Percentiles rank a stretch among this genome's conserved stretches.
Evolutionary conservation across 2,113 vertebrate genomes (phyloP).

Genomic region (Sceloporus tristichus): DNA sequence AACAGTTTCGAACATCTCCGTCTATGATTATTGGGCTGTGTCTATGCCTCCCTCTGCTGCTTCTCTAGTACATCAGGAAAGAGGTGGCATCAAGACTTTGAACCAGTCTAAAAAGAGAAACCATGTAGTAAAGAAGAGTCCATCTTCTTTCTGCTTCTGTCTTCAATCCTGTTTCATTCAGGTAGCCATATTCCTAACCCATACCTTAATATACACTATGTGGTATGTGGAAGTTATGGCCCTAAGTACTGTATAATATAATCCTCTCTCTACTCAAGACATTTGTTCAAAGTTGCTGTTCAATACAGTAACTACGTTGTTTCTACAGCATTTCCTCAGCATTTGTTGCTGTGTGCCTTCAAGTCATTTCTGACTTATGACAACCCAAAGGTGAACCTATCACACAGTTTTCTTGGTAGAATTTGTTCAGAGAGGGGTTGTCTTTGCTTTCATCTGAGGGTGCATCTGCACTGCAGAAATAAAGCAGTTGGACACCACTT

Average conservation of each 20-base stretch:
- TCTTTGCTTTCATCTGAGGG: no score
- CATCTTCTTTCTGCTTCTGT: neutral
- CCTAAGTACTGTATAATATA: neutral
- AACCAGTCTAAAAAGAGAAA: neutral
- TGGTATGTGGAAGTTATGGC: neutral
- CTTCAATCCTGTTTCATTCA: neutral
- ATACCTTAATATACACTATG: no score
- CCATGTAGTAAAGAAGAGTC: neutral
- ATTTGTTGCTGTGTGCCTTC: no score
- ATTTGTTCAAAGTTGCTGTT: neutral
- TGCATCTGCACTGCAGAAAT: no score
- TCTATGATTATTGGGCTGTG: neutral
- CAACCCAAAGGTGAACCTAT: no score
- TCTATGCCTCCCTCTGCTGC: neutral
- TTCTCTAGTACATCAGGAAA: neutral
- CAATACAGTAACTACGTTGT: neutral
- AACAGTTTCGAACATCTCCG: conserved; percentile 9
- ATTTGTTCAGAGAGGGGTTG: no score
- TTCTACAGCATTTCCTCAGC: neutral
- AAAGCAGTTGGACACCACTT: no score
- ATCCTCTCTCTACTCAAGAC: neutral
- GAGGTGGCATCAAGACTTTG: neutral
- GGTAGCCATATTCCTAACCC: no score
- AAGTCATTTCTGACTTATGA: no score
- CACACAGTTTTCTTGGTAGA: no score